Evolutionary conservation across 2,888 invertebrate species (phyloP).

Genomic region (Flexamia atlantica): DNA sequence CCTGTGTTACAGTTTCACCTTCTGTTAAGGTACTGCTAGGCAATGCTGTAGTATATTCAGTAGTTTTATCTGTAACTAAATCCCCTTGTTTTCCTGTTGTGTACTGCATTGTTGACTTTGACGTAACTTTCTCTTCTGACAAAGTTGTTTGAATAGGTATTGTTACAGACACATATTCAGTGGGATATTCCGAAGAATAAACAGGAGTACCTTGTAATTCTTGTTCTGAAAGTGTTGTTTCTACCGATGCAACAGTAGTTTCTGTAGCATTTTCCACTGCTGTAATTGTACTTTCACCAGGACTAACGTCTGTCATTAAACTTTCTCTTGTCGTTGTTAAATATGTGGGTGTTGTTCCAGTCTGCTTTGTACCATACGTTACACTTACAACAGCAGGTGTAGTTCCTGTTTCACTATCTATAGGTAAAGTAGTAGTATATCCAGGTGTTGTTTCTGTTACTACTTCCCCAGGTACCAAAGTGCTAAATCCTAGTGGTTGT

Average conservation of each 20-base stretch:
- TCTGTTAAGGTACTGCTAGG: background rate
- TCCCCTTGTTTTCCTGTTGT: background rate
- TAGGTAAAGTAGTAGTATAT: background rate
- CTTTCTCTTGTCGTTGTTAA: background rate
- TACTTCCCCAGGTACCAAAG: conserved; percentile 4
- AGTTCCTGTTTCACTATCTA: background rate
- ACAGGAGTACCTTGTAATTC: background rate
- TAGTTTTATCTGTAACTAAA: no score
- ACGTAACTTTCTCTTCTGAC: background rate
- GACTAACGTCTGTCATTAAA: background rate
- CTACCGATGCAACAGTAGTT: background rate
- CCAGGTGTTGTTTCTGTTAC: conserved; percentile 26
- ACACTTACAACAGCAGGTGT: background rate
- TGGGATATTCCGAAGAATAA: background rate
- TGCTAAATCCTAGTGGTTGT: background rate
- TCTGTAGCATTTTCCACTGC: background rate
- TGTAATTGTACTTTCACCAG: background rate
- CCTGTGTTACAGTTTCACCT: background rate
- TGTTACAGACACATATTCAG: background rate
- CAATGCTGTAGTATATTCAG: background rate
- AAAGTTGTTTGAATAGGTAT: background rate
- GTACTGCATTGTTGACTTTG: background rate
- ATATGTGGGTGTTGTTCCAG: background rate
- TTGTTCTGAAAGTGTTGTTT: background rate
- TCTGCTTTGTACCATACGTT: background rate